Base-by-base conservation (phyloP, 2,888 invertebrate genomes). In the Lithophane socia region DNA sequence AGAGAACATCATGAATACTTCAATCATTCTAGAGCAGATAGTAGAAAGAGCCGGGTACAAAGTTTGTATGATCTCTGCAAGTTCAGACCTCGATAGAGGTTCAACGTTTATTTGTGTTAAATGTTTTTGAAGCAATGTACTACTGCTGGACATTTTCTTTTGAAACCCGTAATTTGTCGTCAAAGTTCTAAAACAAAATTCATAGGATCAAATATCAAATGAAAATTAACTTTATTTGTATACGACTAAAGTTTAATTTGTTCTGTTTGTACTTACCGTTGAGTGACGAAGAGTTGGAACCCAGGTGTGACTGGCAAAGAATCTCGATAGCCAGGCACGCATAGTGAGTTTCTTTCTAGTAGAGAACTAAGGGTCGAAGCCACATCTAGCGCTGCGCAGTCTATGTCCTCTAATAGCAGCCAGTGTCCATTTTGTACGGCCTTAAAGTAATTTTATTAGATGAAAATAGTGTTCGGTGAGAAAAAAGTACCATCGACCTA, bases 331-430 rank as follows among this genome's bases (percentile, higher is more conserved):
- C 99, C 99, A 7, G 99, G 99, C 8, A 99, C 98, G 75, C 98
- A 98, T 2, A 99, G 96, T 37, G 97, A 97, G 79, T 98, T 97
- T 74, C 98, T 98, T 94, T 99, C 99, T 60, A 99, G 94, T 7
- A 99, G 97, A 66, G 98, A 98, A 84, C 98, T 97, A 18, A 99
- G 94, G 21, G 99, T 97, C 0, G 99, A 98, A 0, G 99, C 98
- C 0, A 99, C 99, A 93, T 99, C 99, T 91, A 98, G 97, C 2
- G 99, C 98, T 3, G 99, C 99, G 80, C 98, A 98, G 93, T 99
- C 99, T 68, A 99, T 98, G 92, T 99, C 99, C 96, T 99, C 99
- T 80, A 99, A 95, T 4, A 99, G 96, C 47, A 99, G 94, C 99
- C 99, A 99, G 90, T 98, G 97, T 0, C 99, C 99, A 90, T 98